Conservation (phyloP, 2,797 vertebrate species). For the Schizopygopsis malacanthus region DNA sequence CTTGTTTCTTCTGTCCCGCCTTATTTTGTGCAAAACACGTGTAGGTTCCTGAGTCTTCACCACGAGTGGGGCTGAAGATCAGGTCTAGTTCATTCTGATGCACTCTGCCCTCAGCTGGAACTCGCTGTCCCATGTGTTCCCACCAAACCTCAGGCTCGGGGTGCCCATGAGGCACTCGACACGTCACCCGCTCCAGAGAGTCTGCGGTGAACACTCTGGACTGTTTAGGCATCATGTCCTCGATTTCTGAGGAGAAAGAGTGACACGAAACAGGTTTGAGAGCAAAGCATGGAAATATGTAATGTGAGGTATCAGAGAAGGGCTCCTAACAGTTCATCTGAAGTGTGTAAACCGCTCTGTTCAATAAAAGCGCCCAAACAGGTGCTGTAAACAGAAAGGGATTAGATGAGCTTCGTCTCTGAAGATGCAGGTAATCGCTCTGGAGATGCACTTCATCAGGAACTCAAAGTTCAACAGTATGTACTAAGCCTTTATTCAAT, state of each 20-base stretch:
- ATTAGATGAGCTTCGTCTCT: constrained; percentile 11
- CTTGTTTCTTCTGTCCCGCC: constrained; percentile 82
- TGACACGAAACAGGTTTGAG: not conserved
- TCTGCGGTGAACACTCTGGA: constrained; percentile 76
- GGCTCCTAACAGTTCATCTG: not conserved
- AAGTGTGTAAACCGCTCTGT: not conserved
- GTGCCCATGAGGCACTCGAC: constrained; percentile 73
- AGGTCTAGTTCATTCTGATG: constrained; percentile 78
- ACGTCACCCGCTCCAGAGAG: constrained; percentile 76
- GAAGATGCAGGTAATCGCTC: not conserved
- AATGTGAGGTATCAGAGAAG: not conserved
- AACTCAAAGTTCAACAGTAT: not conserved
- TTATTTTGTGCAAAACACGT: constrained; percentile 82
- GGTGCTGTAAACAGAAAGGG: not conserved
- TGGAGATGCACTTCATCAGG: not conserved
- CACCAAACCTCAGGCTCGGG: constrained; percentile 83
- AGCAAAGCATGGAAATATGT: not conserved
- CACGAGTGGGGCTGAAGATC: constrained; percentile 74
- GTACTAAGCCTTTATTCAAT: not conserved
- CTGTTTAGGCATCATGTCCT: constrained; percentile 77
- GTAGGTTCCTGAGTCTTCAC: constrained; percentile 79
- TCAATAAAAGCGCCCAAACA: not conserved
- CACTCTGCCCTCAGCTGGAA: constrained; percentile 78
- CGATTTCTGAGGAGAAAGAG: constrained; percentile 76
- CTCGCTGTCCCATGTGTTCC: constrained; percentile 73